Evolutionary conservation across 2,113 vertebrate genomes (phyloP), one percentile per base, ranked within the genome.

Genomic region (Eretmochelys imbricata): DNA sequence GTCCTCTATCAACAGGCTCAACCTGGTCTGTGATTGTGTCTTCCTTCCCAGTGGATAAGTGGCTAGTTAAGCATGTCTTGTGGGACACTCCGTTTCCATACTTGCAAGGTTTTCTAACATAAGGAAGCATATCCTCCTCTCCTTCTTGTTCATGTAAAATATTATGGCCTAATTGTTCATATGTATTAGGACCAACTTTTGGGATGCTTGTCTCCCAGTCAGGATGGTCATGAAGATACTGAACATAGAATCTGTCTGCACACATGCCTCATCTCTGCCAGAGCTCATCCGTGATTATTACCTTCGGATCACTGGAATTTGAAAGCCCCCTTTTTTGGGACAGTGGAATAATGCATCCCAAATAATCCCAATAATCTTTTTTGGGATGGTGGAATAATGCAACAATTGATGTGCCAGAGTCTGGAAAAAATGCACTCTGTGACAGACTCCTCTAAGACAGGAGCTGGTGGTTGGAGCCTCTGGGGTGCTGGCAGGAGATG

Each of bases 1-100:
- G 3, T 6, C 2, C 31, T 12, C 48, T 51, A 49, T 4, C 50
- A 85, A n/a, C 4, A 50, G 49, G 14, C 1, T 0, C 5, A 11
- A 6, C 14, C 7, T 57, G 49, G 42, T 9, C 72, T 65, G 50
- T 48, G 72, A 13, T 29, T 7, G 20, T 31, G 31, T 9, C 46
- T 16, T 24, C 35, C 13, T 27, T 84, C 75, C 54, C 59, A 24
- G 5, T 0, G 59, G 80, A 16, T 75, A 81, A 65, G 22, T 10
- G 0, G 59, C 2, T 48, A 3, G 57, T 82, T 85, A 88, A 57
- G 54, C 84, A 2, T 53, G 5, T 4, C 57, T 50, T 25, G 53
- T 5, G 13, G 25, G 12, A 75, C 11, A 38, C 29, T 75, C 92
- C 22, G 54, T 62, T 1, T 72, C 69, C 10, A 0, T 22, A 86